These are phyloP conservation scores for Rhinichthys osculus DNA, from an alignment of 2,797 vertebrate genomes.

Conservation along the genomic window DNA sequence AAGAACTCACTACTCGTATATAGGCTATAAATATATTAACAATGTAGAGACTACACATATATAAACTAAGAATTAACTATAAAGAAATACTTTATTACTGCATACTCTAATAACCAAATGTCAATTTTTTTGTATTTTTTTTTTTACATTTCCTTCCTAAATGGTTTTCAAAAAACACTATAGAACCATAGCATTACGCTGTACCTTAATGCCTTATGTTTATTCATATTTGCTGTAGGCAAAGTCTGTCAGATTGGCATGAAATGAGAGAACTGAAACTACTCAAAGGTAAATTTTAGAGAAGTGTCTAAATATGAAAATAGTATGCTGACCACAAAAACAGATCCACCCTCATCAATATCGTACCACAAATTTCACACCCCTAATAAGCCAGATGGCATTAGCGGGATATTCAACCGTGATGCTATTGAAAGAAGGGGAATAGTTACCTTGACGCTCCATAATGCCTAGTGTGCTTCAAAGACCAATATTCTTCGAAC, in stretches of 20 bases:
- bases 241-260: background rate
- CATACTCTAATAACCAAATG: background rate
- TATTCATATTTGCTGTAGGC: background rate
- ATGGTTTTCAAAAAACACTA: background rate
- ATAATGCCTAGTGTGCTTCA: background rate
- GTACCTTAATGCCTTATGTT: slow-evolving; percentile 33
- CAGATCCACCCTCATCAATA: background rate
- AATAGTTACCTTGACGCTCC: background rate
- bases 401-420: background rate
- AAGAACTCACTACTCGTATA: background rate
- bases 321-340: slow-evolving; percentile 6
- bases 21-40: background rate
- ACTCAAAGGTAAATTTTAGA: background rate
- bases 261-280: slow-evolving; percentile 42
- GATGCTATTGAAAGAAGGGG: background rate
- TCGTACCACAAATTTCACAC: background rate
- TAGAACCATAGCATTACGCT: slow-evolving; percentile 5
- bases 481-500: background rate
- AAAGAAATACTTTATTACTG: background rate
- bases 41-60: background rate
- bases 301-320: background rate
- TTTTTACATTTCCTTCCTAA: background rate
- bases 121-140: background rate
- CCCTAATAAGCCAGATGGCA: background rate
- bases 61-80: background rate